Conservation (phyloP, 2,797 vertebrate species). For the Cryptoprocta ferox region DNA sequence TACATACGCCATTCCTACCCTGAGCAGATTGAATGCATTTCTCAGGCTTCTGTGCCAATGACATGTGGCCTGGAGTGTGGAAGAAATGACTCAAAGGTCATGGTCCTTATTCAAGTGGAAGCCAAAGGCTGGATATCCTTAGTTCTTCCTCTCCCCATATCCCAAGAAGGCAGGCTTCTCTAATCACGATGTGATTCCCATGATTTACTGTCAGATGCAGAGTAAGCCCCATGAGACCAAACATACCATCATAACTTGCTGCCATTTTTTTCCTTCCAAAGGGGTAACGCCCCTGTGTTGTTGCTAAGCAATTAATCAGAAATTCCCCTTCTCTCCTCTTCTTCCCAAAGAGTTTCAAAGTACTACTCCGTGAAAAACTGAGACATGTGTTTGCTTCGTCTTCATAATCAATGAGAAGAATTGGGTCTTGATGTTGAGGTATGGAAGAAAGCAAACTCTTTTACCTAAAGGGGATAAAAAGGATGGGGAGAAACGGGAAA, state of each 20-base stretch:
- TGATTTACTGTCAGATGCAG: rapidly evolving
- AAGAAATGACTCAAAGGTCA: constrained; percentile 36
- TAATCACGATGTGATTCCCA: rapidly evolving
- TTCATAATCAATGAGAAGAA: not conserved
- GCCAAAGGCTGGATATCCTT: not conserved
- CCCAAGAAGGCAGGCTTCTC: not conserved
- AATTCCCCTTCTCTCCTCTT: not conserved
- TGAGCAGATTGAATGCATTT: not conserved
- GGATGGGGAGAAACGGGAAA: not conserved
- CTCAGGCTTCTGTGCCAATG: constrained; percentile 22
- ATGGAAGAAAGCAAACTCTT: not conserved
- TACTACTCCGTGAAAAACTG: not conserved
- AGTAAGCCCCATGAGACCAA: not conserved
- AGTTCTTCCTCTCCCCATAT: not conserved
- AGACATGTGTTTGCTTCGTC: not conserved
- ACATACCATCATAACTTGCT: not conserved
- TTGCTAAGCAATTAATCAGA: not conserved
- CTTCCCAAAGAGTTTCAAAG: not conserved
- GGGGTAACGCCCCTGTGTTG: not conserved
- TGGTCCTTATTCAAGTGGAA: not conserved
- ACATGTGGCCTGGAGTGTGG: not conserved
- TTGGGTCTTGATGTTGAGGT: not conserved
- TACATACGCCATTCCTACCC: not conserved
- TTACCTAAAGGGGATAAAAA: not conserved
- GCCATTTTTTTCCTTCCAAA: not conserved